Percentiles rank a stretch among this genome's conserved stretches.
Conservation (phyloP, 2,113 vertebrate genomes). For the Gallinago jamesoni region DNA sequence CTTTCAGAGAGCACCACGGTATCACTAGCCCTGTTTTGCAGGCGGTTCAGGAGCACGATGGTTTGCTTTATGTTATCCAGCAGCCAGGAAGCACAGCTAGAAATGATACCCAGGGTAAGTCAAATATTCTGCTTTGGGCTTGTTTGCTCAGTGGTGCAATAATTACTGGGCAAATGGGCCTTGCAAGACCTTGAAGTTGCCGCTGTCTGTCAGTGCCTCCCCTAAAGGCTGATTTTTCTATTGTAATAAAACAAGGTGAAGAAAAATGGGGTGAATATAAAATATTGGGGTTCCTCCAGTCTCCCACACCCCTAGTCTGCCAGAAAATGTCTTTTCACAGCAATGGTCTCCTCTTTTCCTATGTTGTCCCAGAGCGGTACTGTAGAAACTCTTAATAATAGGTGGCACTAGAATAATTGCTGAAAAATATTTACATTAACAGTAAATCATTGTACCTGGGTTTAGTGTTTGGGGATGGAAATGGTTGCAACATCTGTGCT, state of each 20-base stretch:
- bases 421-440: neutral
- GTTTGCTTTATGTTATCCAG: neutral
- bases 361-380: rapidly evolving
- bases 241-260: neutral
- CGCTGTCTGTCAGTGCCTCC: neutral
- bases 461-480: neutral
- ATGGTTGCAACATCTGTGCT: neutral
- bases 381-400: rapidly evolving
- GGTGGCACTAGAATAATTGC: neutral
- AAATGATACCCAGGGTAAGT: neutral
- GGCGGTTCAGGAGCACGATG: neutral
- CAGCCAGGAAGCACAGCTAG: neutral
- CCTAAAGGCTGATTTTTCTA: neutral
- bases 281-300: neutral
- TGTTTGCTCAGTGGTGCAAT: rapidly evolving
- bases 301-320: neutral
- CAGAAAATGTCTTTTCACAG: neutral
- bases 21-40: neutral
- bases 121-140: neutral
- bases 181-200: neutral
- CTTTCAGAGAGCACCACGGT: rapidly evolving
- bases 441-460: neutral
- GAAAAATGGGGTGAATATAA: neutral
- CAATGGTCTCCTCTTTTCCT: rapidly evolving
- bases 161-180: neutral